Base-by-base conservation (phyloP, 64 coral and sea anemone genomes). In the Montipora capricornis region DNA sequence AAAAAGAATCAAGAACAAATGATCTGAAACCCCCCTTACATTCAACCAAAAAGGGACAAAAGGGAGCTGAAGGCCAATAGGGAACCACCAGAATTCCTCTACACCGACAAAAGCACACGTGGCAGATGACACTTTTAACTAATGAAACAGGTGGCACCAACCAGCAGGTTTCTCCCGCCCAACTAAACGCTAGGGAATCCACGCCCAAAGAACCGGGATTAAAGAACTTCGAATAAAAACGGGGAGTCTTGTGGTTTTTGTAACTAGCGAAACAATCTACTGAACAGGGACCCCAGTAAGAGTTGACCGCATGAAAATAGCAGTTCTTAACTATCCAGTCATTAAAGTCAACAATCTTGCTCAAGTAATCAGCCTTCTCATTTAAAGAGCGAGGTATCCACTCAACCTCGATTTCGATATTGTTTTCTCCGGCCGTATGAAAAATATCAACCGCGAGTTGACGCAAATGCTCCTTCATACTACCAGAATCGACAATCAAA, bases 401-500 rank as follows among this genome's bases (percentile, higher is more conserved):
- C 10, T 74, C 55, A 4, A 80, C 14, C 2, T 91, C 81, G 10
- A 87, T 26, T 1, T 45, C 12, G 16, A 87, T 57, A 57, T 57
- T 79, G 20, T 87, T 37, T 20, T 12, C 8, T 87, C 79, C 88
- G n/a, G 91, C 45, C 4, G 6, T 74, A 10, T 75, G 19, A 89
- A 64, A 89, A 6, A 89, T 78, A 1, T 78, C 87, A 8, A 26
- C 7, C 2, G 74, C 74, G 17, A 93, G 45, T 14, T 71, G 6
- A 51, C 88, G 74, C 67, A 92, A 92, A 48, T 91, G 89, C 10
- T 20, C 4, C 16, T 92, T 88, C 11, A 73, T 95, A 49, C 83
- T 95, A 47, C 83, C 82, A 37, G 83, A 95, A 20, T 95, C 81
- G 3, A 91, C 48, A 80, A 95, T 95, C 47, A 4, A 49, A n/a